These are phyloP conservation scores for Ursus arctos DNA, from an alignment of 2,113 vertebrate species.

Conservation along the genomic window DNA sequence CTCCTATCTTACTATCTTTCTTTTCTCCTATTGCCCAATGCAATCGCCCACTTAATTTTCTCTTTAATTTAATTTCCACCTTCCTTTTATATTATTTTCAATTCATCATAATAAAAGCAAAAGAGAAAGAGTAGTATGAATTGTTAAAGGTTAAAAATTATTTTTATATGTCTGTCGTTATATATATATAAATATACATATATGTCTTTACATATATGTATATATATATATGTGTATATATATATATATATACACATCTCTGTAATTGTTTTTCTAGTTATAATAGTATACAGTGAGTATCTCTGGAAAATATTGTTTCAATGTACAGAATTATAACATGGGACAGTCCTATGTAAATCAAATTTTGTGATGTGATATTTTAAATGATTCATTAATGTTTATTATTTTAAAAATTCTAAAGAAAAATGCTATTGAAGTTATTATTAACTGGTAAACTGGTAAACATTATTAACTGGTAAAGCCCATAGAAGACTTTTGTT, in stretches of 20 bases:
- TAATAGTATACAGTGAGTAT: not conserved
- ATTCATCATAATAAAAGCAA: not conserved
- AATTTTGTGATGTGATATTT: not conserved
- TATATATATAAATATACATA: too few relatives aligned
- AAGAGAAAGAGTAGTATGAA: not conserved
- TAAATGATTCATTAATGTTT: not conserved
- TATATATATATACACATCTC: not conserved
- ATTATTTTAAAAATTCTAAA: not conserved
- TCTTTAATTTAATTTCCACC: not conserved
- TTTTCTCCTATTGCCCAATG: not conserved
- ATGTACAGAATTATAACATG: not conserved
- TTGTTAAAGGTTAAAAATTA: not conserved
- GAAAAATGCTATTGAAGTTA: not conserved
- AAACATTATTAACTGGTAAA: not conserved
- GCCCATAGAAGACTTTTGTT: not conserved
- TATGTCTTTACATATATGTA: not conserved
- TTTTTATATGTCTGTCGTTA: not conserved
- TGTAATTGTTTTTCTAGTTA: not conserved
- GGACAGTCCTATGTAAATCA: not conserved
- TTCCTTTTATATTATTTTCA: slow-evolving; percentile 16
- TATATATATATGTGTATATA: not conserved
- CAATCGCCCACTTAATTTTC: not conserved
- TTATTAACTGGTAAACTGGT: not conserved
- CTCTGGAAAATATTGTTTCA: not conserved
- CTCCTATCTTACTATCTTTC: not conserved